Conservation (phyloP, 2,113 vertebrate species). For the Alethe castanea region DNA sequence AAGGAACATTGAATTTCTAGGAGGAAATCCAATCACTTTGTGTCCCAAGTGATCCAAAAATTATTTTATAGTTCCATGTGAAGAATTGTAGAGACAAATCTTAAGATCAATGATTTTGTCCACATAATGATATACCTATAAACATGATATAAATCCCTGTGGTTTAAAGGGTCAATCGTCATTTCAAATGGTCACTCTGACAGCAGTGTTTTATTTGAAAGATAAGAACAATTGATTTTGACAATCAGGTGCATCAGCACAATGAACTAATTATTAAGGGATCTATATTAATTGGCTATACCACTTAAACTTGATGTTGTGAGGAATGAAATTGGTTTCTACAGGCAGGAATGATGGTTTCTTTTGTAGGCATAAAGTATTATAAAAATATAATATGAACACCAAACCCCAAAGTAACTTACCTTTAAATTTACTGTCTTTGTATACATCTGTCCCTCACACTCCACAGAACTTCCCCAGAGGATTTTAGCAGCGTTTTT, state of each 20-base stretch:
- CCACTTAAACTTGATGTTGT: constrained; percentile 18
- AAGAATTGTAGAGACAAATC: not conserved
- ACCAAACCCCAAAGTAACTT: not conserved
- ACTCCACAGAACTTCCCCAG: not conserved
- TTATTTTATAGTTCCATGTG: not conserved
- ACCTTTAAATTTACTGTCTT: not conserved
- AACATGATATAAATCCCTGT: constrained; percentile 28
- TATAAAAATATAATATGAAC: not conserved
- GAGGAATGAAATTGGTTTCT: constrained; percentile 4
- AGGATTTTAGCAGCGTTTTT: not conserved
- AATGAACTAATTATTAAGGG: constrained; percentile 47
- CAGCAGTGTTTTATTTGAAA: constrained; percentile 11
- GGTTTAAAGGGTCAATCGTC: not conserved
- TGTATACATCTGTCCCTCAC: not conserved
- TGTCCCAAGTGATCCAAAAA: not conserved
- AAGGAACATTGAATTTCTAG: not conserved
- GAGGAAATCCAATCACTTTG: not conserved
- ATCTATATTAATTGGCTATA: constrained; percentile 38
- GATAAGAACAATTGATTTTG: constrained; percentile 45
- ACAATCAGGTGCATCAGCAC: constrained; percentile 38
- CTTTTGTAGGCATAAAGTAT: not conserved
- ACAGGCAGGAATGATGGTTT: not conserved
- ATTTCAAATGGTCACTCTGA: not conserved
- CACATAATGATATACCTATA: constrained; percentile 20
- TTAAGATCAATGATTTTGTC: not conserved